phyloP scores from a whole-genome alignment of 2,113 vertebrate species.

The Myotis brandtii region DNA sequence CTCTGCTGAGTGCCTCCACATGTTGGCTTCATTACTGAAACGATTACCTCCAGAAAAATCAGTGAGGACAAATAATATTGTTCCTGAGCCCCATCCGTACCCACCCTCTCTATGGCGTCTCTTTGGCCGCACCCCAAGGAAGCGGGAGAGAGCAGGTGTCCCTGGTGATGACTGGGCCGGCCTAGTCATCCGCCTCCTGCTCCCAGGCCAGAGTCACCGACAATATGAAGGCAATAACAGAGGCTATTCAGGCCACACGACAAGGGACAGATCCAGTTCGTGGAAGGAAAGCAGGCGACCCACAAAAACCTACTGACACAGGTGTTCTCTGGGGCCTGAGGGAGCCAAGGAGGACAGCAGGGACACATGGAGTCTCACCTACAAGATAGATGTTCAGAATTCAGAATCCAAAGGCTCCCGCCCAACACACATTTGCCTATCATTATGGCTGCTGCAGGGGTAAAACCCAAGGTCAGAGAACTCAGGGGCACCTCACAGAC shows the following conservation, averaged over 20 bases:
- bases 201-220: slow-evolving; percentile 55
- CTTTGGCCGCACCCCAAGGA: slow-evolving; percentile 12
- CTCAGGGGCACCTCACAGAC: not conserved
- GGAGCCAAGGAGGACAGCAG: not conserved
- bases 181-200: slow-evolving; percentile 61
- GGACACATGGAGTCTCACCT: not conserved
- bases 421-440: not conserved
- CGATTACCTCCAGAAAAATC: slow-evolving; percentile 64
- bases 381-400: not conserved
- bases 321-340: not conserved
- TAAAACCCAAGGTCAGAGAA: not conserved
- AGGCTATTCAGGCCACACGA: slow-evolving; percentile 63
- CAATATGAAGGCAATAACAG: slow-evolving; percentile 59
- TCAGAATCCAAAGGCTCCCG: not conserved
- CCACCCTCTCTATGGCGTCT: not conserved
- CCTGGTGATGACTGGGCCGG: slow-evolving; percentile 58
- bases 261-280: not conserved
- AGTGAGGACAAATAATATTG: slow-evolving; percentile 58
- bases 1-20: not conserved
- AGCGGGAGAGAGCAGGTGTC: slow-evolving; percentile 74
- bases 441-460: not conserved
- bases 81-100: slow-evolving; percentile 54
- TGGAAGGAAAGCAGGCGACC: not conserved
- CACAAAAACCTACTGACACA: not conserved
- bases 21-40: slow-evolving; percentile 57